These are phyloP conservation scores for Siphlonurus alternatus DNA, from an alignment of 2,888 invertebrate genomes.

Conservation along the genomic window DNA sequence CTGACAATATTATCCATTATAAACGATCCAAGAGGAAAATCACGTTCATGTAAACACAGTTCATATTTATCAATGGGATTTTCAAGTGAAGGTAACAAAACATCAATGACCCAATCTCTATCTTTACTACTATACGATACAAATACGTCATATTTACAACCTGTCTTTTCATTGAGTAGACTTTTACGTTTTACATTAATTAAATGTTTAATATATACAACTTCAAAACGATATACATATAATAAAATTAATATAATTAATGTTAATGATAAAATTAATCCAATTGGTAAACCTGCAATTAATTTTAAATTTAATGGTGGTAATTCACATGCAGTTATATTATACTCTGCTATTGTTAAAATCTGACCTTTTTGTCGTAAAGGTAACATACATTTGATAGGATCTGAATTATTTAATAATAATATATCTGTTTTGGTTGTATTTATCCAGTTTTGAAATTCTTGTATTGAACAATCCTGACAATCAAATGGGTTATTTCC, in stretches of 20 bases:
- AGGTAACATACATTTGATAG: neutral
- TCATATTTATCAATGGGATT: neutral
- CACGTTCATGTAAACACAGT: neutral
- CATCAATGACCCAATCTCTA: neutral
- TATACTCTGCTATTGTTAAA: neutral
- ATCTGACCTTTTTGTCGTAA: neutral
- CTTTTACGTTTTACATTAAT: neutral
- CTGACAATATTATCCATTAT: neutral
- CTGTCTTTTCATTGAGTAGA: neutral
- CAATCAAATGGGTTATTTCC: neutral
- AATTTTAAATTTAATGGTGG: neutral
- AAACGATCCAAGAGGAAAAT: neutral
- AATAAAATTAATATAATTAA: neutral
- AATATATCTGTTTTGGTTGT: neutral
- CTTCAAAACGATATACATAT: neutral
- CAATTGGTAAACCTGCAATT: neutral
- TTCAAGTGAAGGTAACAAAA: neutral
- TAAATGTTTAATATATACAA: neutral
- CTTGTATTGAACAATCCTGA: neutral
- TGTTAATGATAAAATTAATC: neutral
- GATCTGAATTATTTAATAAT: neutral
- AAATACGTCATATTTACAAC: neutral
- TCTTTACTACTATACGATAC: neutral
- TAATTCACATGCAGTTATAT: neutral
- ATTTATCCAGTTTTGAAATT: neutral